Base-by-base conservation (phyloP, 2,113 vertebrate genomes). In the Bostrychus sinensis region DNA sequence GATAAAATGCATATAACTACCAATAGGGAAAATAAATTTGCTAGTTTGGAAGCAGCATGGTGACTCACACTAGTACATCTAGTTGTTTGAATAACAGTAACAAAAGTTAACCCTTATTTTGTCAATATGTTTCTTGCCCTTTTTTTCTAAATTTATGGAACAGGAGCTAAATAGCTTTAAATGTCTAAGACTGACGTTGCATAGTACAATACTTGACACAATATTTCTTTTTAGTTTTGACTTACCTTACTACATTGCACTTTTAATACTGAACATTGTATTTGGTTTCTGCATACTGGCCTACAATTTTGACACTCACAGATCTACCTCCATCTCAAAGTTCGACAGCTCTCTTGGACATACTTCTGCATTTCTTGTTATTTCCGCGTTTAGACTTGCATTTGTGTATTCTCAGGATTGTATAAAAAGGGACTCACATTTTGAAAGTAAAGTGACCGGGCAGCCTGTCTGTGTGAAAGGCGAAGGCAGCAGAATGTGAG, bases 401-500 rank as follows among this genome's bases (percentile, higher is more conserved):
- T 28, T 16, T 51, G 13, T 50, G 1, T 28, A 26, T 51, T 5
- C 12, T 23, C 13, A 20, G 22, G 23, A 12, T 50, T 28, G 23
- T 28, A n/a, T 26, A 26, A 8, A 28, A n/a, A 28, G 46, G 5
- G 46, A 26, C 23, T 0, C 5, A n/a, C 43, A 23, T 16, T 14
- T 28, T 50, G 46, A 28, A 46, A 23, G 48, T n/a, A 28, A 14
- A 28, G 25, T 51, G 1, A 14, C 34, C 55, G 19, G 53, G 64
- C 43, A 2, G 17, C 32, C 34, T 53, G 22, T 28, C 13, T 8
- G 30, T 45, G 51, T 37, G 38, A 55, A 14, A 55, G 70, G 50
- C 32, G 48, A 12, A 54, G 26, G 36, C 25, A 13, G 59, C 19
- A 30, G 2, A 66, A 62, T 69, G 66, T 42, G 65, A 71, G 41